These are phyloP conservation scores for Balaeniceps rex DNA, from an alignment of 2,113 vertebrate genomes.

Conservation along the genomic window DNA sequence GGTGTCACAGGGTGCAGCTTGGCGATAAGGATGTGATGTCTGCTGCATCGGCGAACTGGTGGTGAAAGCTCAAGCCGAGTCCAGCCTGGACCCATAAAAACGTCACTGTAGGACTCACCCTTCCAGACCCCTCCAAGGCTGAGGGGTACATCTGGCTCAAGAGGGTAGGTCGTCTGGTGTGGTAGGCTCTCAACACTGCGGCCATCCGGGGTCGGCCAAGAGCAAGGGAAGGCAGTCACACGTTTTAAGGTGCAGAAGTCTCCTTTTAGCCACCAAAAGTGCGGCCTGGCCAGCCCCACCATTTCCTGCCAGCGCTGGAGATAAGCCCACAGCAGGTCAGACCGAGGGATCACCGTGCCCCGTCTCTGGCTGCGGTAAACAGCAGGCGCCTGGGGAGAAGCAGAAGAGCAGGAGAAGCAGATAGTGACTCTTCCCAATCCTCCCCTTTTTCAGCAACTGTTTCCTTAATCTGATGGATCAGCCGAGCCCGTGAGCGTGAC, in stretches of 20 bases:
- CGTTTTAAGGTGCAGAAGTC: neutral
- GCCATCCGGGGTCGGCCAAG: accelerated
- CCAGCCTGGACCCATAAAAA: neutral
- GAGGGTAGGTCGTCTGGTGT: neutral
- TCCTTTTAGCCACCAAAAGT: neutral
- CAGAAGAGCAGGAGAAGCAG: neutral
- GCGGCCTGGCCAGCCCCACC: neutral
- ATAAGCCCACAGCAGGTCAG: slow-evolving; percentile 3
- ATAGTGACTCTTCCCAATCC: neutral
- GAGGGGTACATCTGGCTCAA: neutral
- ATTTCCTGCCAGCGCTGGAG: neutral
- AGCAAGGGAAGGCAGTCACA: neutral
- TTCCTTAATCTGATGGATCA: neutral
- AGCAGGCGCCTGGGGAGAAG: neutral
- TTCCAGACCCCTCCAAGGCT: neutral
- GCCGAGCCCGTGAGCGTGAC: accelerated
- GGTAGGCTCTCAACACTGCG: neutral
- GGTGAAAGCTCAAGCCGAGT: neutral
- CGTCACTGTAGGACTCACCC: neutral
- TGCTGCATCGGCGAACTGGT: neutral
- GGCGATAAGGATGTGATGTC: neutral
- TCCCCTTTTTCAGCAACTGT: neutral
- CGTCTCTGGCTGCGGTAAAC: neutral
- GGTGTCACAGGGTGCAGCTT: slow-evolving; percentile 25
- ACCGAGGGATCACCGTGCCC: neutral